Percentiles rank a stretch among this genome's conserved stretches.
These are phyloP conservation scores for Otis tarda DNA, from an alignment of 2,113 vertebrate genomes.

Conservation along the genomic window DNA sequence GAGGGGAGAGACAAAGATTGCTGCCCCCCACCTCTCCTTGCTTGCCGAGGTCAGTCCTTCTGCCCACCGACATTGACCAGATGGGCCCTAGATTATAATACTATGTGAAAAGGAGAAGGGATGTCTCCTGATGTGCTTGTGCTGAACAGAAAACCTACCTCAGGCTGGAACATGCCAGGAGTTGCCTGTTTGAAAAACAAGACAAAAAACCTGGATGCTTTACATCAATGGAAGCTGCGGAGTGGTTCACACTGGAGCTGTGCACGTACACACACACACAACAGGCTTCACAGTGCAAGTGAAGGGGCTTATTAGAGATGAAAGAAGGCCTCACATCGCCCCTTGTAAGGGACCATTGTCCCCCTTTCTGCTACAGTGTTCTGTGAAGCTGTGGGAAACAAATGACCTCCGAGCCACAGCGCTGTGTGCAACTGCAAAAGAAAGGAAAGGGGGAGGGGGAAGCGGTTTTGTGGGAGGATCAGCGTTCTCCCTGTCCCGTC, in stretches of 20 bases:
- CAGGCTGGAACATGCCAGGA: conserved; percentile 46
- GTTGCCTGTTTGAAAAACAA: conserved; percentile 31
- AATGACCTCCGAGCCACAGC: conserved; percentile 79
- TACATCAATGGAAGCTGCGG: conserved; percentile 57
- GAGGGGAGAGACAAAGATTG: not conserved
- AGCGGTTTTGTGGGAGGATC: conserved; percentile 15
- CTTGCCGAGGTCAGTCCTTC: not conserved
- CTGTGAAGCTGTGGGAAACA: conserved; percentile 84
- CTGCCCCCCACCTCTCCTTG: not conserved
- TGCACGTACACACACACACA: conserved; percentile 29
- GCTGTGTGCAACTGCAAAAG: conserved; percentile 69
- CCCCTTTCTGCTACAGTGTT: conserved; percentile 74
- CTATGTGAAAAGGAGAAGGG: conserved; percentile 38
- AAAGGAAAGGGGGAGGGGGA: conserved; percentile 60
- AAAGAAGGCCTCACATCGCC: conserved; percentile 75
- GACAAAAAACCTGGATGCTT: conserved; percentile 63
- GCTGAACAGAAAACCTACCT: conserved; percentile 61
- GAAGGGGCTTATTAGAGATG: conserved; percentile 80
- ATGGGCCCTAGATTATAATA: conserved; percentile 9
- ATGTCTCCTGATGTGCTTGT: conserved; percentile 4
- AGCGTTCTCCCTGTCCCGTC: not conserved
- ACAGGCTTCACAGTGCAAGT: conserved; percentile 67
- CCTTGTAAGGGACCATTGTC: conserved; percentile 78
- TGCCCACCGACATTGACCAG: not conserved
- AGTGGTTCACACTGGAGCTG: conserved; percentile 66